Percentiles rank a stretch among this genome's conserved stretches.
Evolutionary conservation across 2,113 vertebrate species (phyloP).

Genomic region (Ciconia stormi): DNA sequence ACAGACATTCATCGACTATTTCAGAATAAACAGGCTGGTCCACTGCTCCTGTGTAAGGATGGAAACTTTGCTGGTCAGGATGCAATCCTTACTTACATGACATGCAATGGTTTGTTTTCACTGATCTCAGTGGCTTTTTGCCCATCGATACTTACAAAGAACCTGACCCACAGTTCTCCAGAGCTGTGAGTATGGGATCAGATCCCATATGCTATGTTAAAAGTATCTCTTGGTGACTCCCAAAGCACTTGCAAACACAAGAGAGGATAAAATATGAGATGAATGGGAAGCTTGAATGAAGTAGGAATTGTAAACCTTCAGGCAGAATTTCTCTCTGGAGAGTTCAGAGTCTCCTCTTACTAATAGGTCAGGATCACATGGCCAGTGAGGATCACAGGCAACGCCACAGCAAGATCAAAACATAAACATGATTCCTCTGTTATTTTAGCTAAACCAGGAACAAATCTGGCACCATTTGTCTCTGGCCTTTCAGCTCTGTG

Average conservation of each 20-base stretch:
- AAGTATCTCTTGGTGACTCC: slow-evolving; percentile 3
- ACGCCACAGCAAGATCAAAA: not conserved
- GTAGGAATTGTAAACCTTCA: slow-evolving; percentile 1
- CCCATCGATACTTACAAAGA: not conserved
- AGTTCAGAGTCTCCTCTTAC: not conserved
- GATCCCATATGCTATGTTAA: not conserved
- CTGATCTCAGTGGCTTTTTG: not conserved
- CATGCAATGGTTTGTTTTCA: not conserved
- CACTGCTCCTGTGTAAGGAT: not conserved
- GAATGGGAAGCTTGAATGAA: slow-evolving; percentile 53
- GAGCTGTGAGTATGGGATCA: not conserved
- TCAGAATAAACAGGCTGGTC: not conserved
- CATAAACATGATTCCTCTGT: not conserved
- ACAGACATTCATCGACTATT: not conserved
- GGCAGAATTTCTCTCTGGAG: not conserved
- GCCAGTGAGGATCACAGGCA: not conserved
- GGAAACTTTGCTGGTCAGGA: not conserved
- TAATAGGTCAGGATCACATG: not conserved
- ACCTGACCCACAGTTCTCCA: not conserved
- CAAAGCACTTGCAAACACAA: slow-evolving; percentile 13
- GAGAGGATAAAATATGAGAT: slow-evolving; percentile 40
- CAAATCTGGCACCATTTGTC: slow-evolving; percentile 24
- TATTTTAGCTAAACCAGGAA: slow-evolving; percentile 34
- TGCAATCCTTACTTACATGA: not conserved
- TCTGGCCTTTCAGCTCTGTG: slow-evolving; percentile 46